Base-by-base conservation (phyloP, 1,140 invertebrate genomes). In the Drosophila santomea region DNA sequence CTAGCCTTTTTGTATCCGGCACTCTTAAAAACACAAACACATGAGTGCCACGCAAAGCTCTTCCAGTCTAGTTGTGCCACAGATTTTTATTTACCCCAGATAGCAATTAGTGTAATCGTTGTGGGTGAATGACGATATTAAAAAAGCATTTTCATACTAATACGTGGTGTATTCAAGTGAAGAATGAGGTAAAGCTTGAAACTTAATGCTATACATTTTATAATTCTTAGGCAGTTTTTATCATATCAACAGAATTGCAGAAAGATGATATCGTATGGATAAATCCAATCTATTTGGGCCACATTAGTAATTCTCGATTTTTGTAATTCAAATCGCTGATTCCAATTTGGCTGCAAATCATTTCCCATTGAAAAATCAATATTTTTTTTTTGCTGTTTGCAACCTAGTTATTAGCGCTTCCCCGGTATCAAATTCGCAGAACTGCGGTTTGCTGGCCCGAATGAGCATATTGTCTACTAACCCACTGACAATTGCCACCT, bases 391-490 rank as follows among this genome's bases (percentile, higher is more conserved):
- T 28, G 3, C 32, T 11, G 8, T 12, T 52, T 2, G 50, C 32
- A 52, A 52, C 50, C 50, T 36, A 52, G 28, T 52, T 52, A 52
- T 4, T n/a, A 32, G 32, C 32, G 4, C 7, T 36, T 36, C 0
- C 50, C 50, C 36, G 20, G 50, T 52, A 52, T 52, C 50, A 36
- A 52, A 36, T 52, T 52, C 32, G 15, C 50, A 10, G 17, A 35
- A 52, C 15, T 52, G 50, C 50, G 32, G 50, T 52, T 36, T 36
- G 32, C 12, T 36, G 50, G 32, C 32, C 32, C 50, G 50, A 52
- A 20, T 36, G 20, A 52, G 32, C 32, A 52, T 35, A 10, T 36
- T 14, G 17, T 12, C 50, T 20, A 36, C 32, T 52, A 52, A 52
- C 50, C 50, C 50, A 52, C 28, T 52, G 17, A 12, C 48, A 17